These are phyloP conservation scores for Motacilla tschutschensis DNA, from an alignment of 2,113 vertebrate species.

Conservation along the genomic window DNA sequence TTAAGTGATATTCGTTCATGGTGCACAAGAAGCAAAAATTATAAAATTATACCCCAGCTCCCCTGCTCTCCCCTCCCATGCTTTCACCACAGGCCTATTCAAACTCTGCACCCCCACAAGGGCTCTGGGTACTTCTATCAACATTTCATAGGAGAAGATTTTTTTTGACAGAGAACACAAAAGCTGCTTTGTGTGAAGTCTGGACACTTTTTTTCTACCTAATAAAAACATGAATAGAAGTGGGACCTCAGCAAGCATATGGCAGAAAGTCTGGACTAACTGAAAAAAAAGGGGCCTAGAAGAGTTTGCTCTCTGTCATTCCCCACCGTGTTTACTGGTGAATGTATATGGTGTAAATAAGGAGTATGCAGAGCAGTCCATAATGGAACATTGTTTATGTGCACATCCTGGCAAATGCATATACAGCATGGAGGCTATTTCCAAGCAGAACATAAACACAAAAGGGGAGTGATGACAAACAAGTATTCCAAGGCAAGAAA, in stretches of 20 bases:
- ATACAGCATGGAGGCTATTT: conserved; percentile 42
- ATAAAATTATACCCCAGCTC: background rate
- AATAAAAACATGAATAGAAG: conserved; percentile 70
- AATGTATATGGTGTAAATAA: conserved; percentile 63
- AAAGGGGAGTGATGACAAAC: conserved; percentile 62
- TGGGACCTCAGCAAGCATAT: conserved; percentile 62
- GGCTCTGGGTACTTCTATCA: conserved; percentile 51
- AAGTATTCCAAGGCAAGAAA: conserved; percentile 65
- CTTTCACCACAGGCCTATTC: conserved; percentile 30
- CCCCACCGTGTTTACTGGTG: conserved; percentile 4
- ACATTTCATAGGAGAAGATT: conserved; percentile 62
- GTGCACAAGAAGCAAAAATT: background rate
- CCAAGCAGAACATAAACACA: conserved; percentile 61
- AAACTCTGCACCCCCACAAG: conserved; percentile 36
- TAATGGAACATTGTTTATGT: conserved; percentile 65
- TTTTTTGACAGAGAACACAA: conserved; percentile 74
- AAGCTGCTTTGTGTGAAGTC: conserved; percentile 70
- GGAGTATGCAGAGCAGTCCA: background rate
- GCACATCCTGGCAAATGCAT: conserved; percentile 58
- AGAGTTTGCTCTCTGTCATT: conserved; percentile 17
- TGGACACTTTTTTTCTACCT: conserved; percentile 58
- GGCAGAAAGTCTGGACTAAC: conserved; percentile 59
- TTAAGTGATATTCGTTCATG: background rate
- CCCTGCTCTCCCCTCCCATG: background rate
- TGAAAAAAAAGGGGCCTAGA: conserved; percentile 31